Conservation (phyloP, 2,888 invertebrate species). For the Sussaba pulchella region DNA sequence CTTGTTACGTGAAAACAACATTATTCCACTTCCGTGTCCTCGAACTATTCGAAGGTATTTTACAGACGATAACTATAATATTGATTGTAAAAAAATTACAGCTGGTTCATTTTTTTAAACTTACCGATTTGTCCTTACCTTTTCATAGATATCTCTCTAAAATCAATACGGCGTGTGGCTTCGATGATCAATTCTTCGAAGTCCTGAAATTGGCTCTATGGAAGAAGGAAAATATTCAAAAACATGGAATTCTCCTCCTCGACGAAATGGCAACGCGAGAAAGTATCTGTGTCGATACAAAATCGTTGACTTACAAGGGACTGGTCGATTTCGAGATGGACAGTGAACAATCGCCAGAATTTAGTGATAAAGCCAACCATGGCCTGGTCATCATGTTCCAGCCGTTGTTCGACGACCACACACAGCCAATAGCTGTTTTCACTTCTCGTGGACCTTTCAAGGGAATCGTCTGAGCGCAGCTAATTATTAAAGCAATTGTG, state of each 20-base stretch:
- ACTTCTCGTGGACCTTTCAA: constrained; percentile 61
- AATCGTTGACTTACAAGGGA: constrained; percentile 59
- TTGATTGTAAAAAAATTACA: constrained; percentile 9
- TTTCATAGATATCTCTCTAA: constrained; percentile 19
- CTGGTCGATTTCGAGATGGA: constrained; percentile 63
- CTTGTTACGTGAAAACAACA: constrained; percentile 39
- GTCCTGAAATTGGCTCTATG: constrained; percentile 58
- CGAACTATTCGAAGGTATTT: constrained; percentile 47
- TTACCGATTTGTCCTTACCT: constrained; percentile 27
- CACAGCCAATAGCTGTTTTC: constrained; percentile 68
- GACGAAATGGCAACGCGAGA: constrained; percentile 68
- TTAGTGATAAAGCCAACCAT: constrained; percentile 60
- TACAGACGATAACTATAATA: neutral
- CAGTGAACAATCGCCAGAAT: constrained; percentile 44
- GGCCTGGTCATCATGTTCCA: constrained; percentile 68
- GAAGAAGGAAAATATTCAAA: constrained; percentile 60
- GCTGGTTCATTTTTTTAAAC: constrained; percentile 26
- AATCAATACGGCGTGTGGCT: constrained; percentile 16
- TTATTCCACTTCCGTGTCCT: constrained; percentile 38
- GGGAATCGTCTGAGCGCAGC: constrained; percentile 54
- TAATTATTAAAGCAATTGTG: constrained; percentile 64
- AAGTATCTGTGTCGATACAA: constrained; percentile 58
- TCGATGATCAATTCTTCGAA: constrained; percentile 63
- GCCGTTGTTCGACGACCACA: constrained; percentile 59
- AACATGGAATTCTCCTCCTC: constrained; percentile 64